A percentile compares a stretch with the other conserved stretches of the same genome.
phyloP scores from a whole-genome alignment of 2,797 vertebrate species.

The Sebastes oblongus region DNA sequence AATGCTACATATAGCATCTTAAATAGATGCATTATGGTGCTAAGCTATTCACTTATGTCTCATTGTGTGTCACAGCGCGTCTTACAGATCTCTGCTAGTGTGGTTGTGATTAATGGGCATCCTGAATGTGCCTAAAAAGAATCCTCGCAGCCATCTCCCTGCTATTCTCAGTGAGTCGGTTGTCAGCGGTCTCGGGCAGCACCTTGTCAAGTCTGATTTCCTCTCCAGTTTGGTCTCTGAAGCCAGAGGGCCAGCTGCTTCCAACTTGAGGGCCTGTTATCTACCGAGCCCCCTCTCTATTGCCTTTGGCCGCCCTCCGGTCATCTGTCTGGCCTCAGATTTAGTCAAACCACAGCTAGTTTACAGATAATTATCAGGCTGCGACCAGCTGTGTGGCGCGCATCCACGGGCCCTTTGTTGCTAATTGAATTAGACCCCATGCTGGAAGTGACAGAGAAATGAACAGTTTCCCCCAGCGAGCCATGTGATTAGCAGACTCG shows the following conservation, averaged over 20 bases:
- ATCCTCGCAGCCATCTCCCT: conserved; percentile 33
- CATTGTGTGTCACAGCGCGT: conserved; percentile 2
- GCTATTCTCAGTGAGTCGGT: conserved; percentile 39
- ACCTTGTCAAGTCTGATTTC: conserved; percentile 66
- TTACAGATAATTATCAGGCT: conserved; percentile 71
- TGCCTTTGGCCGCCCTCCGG: conserved; percentile 58
- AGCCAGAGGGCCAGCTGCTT: conserved; percentile 57
- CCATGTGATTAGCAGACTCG: conserved; percentile 47
- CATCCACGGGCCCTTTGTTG: conserved; percentile 64
- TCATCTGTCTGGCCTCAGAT: conserved; percentile 54
- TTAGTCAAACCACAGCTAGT: conserved; percentile 55
- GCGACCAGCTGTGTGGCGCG: conserved; percentile 62
- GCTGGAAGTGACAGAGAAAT: conserved; percentile 66
- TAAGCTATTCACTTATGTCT: conserved; percentile 28
- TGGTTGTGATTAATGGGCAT: conserved; percentile 55
- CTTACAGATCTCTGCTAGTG: conserved; percentile 34
- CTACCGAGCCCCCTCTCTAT: conserved; percentile 38
- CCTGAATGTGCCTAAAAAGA: conserved; percentile 32
- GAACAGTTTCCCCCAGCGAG: conserved; percentile 56
- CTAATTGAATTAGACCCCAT: conserved; percentile 71
- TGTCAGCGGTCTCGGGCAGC: conserved; percentile 41
- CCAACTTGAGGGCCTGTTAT: conserved; percentile 58
- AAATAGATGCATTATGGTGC: conserved; percentile 9
- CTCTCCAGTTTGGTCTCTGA: conserved; percentile 30
- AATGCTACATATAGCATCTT: background rate